Conservation (phyloP, 92 coral and sea anemone genomes). For the Porites lobata region DNA sequence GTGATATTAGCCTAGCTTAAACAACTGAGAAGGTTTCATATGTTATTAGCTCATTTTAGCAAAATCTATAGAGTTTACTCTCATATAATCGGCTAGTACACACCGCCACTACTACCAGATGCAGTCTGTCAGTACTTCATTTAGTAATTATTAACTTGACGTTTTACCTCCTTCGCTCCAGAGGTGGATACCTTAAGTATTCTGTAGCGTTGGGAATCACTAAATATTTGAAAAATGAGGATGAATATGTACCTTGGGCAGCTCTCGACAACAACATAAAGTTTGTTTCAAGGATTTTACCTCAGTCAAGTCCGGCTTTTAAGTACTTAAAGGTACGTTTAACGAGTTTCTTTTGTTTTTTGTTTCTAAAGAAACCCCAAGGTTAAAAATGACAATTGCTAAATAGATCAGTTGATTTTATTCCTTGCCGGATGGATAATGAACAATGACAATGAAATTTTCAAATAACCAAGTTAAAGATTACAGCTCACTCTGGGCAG, state of each 20-base stretch:
- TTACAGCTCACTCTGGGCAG: no score
- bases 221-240: slow-evolving; percentile 69
- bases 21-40: no score
- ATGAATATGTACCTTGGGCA: slow-evolving; percentile 80
- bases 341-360: no score
- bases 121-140: not conserved
- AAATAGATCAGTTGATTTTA: no score
- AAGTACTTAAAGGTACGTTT: slow-evolving; percentile 72
- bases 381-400: not conserved
- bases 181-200: slow-evolving; percentile 79
- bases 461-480: no score
- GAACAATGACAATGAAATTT: no score
- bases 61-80: no score
- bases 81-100: no score
- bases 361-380: not conserved
- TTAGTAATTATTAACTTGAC: not conserved
- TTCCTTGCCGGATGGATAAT: no score
- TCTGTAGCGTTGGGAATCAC: slow-evolving; percentile 71
- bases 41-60: no score
- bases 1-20: no score
- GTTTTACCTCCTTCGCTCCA: slow-evolving; percentile 1
- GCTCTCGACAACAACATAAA: slow-evolving; percentile 28
- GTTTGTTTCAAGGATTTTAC: slow-evolving; percentile 25
- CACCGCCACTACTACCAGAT: no score
- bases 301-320: slow-evolving; percentile 66